Conservation (phyloP, 1,140 invertebrate genomes). For the Drosophila novamexicana region DNA sequence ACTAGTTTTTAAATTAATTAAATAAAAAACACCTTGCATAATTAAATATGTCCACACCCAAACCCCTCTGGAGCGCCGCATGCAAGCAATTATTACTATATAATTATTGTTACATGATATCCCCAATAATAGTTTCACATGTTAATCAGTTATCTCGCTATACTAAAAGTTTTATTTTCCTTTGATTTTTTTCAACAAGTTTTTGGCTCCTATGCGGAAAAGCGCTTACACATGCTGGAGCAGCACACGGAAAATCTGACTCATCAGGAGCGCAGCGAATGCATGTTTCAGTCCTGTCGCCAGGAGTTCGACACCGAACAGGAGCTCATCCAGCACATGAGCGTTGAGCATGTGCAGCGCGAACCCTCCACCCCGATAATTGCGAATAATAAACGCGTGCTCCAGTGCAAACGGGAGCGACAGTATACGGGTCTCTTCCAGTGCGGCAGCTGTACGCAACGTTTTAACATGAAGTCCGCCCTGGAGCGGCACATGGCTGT, state of each 20-base stretch:
- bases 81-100: constrained; percentile 26
- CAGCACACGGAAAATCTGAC: constrained; percentile 74
- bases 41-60: constrained; percentile 33
- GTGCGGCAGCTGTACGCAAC: constrained; percentile 64
- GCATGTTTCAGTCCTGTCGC: constrained; percentile 69
- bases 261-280: constrained; percentile 74
- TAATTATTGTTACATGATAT: constrained; percentile 10
- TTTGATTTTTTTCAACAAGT: constrained; percentile 33
- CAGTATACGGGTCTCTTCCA: constrained; percentile 75
- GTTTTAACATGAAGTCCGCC: constrained; percentile 81
- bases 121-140: constrained; percentile 7
- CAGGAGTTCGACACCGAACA: constrained; percentile 61
- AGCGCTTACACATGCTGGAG: constrained; percentile 76
- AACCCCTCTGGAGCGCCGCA: constrained; percentile 51
- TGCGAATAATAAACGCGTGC: constrained; percentile 73
- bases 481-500: constrained; percentile 73
- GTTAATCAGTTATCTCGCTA: neutral
- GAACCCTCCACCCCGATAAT: constrained; percentile 58
- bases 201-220: constrained; percentile 74
- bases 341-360: constrained; percentile 52
- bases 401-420: constrained; percentile 69
- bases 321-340: constrained; percentile 69
- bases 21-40: constrained; percentile 40
- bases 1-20: constrained; percentile 34
- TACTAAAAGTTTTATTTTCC: neutral